Evolutionary conservation across 92 coral and sea anemone genomes (phyloP).

Genomic region (Ricordea florida): DNA sequence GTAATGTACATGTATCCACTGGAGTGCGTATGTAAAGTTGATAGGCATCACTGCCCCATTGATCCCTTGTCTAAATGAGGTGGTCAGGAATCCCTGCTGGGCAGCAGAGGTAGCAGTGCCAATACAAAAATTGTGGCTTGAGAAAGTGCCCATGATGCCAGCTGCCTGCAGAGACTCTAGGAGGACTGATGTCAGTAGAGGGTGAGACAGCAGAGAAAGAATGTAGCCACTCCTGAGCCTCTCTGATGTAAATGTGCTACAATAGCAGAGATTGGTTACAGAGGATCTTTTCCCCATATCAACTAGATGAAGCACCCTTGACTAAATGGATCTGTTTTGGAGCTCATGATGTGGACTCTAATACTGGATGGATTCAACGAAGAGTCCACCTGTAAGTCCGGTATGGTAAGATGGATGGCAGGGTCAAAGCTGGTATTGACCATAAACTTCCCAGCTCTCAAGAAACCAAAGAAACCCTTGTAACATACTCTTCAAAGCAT

Average conservation of each 20-base stretch:
- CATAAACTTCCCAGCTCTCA: not conserved
- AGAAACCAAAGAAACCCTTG: not conserved
- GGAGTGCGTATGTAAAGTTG: not conserved
- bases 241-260: too few relatives aligned
- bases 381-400: not conserved
- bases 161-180: not conserved
- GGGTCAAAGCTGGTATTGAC: not conserved
- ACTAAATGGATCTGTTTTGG: too few relatives aligned
- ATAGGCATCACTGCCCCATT: constrained; percentile 1
- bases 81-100: not conserved
- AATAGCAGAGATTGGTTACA: too few relatives aligned
- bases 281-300: too few relatives aligned
- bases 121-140: not conserved
- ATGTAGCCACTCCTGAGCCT: not conserved
- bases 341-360: not conserved
- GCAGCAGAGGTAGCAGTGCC: not conserved
- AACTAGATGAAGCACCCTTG: too few relatives aligned
- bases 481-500: not conserved
- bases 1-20: not conserved
- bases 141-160: not conserved
- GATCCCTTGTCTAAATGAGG: not conserved
- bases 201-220: not conserved
- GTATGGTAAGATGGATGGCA: not conserved
- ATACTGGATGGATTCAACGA: not conserved
- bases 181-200: not conserved